Percentiles rank a stretch among this genome's conserved stretches.
phyloP scores from a whole-genome alignment of 2,113 vertebrate genomes.

The Microtus montanus region DNA sequence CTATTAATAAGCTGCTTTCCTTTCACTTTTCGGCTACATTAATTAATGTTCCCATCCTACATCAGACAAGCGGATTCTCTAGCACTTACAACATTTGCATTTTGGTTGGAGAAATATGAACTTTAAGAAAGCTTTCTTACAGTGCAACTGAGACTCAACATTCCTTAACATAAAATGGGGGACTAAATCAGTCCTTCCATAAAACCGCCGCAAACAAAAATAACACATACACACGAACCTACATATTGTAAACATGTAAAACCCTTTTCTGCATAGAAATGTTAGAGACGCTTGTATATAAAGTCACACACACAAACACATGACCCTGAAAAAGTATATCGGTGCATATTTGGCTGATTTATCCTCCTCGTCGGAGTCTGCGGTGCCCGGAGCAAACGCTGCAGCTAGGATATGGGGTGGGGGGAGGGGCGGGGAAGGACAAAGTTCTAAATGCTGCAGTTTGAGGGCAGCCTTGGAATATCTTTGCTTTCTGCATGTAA shows the following conservation, averaged over 20 bases:
- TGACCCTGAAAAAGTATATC: not conserved
- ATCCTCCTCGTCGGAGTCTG: constrained; percentile 4
- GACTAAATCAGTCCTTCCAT: not conserved
- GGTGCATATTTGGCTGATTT: not conserved
- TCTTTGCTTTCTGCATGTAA: constrained; percentile 77
- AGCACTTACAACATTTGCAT: not conserved
- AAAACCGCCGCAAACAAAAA: constrained; percentile 34
- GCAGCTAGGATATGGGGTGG: constrained; percentile 53
- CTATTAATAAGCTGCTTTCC: constrained; percentile 73
- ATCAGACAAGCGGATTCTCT: not conserved
- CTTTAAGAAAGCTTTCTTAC: constrained; percentile 50
- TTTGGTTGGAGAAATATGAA: constrained; percentile 47
- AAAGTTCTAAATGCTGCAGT: constrained; percentile 79
- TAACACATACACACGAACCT: not conserved
- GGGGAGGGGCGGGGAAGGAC: constrained; percentile 69
- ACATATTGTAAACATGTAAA: constrained; percentile 71
- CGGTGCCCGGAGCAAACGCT: constrained; percentile 53
- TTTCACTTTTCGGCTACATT: constrained; percentile 64
- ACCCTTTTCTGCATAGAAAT: constrained; percentile 22
- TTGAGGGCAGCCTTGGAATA: constrained; percentile 28
- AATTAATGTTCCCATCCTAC: constrained; percentile 38
- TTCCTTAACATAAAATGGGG: constrained; percentile 72
- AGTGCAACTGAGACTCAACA: constrained; percentile 14
- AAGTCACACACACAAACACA: constrained; percentile 13
- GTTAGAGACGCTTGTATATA: not conserved